phyloP scores from a whole-genome alignment of 2,797 vertebrate species.

The Brotula barbata region DNA sequence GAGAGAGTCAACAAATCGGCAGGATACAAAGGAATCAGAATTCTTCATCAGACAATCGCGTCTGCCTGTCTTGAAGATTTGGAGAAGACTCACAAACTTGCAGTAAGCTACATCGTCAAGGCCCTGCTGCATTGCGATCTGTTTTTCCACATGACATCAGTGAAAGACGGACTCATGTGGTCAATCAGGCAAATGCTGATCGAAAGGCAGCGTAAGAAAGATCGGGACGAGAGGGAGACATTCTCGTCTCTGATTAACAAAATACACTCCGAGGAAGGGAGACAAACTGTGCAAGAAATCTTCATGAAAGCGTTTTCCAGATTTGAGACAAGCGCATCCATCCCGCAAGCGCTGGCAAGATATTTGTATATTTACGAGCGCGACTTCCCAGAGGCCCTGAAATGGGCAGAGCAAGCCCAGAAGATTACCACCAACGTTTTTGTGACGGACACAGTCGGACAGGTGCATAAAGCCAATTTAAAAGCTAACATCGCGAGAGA shows the following conservation, averaged over 20 bases:
- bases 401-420: slow-evolving; percentile 78
- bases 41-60: slow-evolving; percentile 79
- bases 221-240: slow-evolving; percentile 71
- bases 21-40: slow-evolving; percentile 70
- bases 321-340: slow-evolving; percentile 71
- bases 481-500: slow-evolving; percentile 58
- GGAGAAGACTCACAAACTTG: slow-evolving; percentile 51
- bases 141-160: slow-evolving; percentile 73
- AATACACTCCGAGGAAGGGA: slow-evolving; percentile 67
- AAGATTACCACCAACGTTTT: slow-evolving; percentile 72
- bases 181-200: slow-evolving; percentile 77
- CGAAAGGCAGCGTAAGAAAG: slow-evolving; percentile 75
- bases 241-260: slow-evolving; percentile 79
- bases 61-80: slow-evolving; percentile 74
- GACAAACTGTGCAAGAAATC: slow-evolving; percentile 66
- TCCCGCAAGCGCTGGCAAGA: slow-evolving; percentile 84
- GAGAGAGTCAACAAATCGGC: slow-evolving; percentile 62
- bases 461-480: slow-evolving; percentile 80
- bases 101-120: slow-evolving; percentile 67
- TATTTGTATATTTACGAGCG: slow-evolving; percentile 78
- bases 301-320: slow-evolving; percentile 70
- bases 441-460: slow-evolving; percentile 80
- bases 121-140: slow-evolving; percentile 70
- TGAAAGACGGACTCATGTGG: slow-evolving; percentile 66
- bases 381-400: slow-evolving; percentile 68